Evolutionary conservation across 2,888 invertebrate species (phyloP).

Genomic region (Camptogramma bilineatum): DNA sequence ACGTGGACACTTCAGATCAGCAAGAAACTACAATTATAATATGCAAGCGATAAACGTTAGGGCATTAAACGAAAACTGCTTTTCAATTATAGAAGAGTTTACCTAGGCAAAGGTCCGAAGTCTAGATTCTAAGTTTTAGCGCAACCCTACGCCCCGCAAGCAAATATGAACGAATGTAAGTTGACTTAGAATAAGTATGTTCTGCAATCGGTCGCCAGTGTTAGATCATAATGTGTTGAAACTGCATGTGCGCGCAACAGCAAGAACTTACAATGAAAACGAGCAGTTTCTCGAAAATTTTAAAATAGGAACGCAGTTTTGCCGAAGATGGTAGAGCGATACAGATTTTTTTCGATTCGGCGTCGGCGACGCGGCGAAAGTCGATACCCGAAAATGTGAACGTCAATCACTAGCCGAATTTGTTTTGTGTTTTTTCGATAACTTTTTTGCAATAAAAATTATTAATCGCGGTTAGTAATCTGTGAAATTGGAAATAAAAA

Average conservation of each 20-base stretch:
- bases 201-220: conserved; percentile 85
- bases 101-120: conserved; percentile 36
- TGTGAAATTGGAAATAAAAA: conserved; percentile 75
- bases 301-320: conserved; percentile 42
- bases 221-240: conserved; percentile 86
- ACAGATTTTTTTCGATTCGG: conserved; percentile 34
- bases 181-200: conserved; percentile 86
- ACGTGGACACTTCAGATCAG: conserved; percentile 19
- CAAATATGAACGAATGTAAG: conserved; percentile 86
- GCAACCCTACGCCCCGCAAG: conserved; percentile 83
- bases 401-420: conserved; percentile 39
- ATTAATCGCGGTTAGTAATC: conserved; percentile 39
- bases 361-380: conserved; percentile 34
- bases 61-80: conserved; percentile 25
- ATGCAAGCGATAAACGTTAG: conserved; percentile 22
- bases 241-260: conserved; percentile 81
- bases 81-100: conserved; percentile 30
- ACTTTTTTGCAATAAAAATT: conserved; percentile 34
- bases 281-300: conserved; percentile 56
- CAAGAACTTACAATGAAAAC: conserved; percentile 70
- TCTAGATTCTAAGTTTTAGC: conserved; percentile 64
- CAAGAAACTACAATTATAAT: conserved; percentile 25
- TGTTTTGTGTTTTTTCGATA: conserved; percentile 35
- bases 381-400: conserved; percentile 33
- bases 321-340: conserved; percentile 38